phyloP scores from a whole-genome alignment of 2,888 invertebrate genomes.

The Ichneumoninae sp. region DNA sequence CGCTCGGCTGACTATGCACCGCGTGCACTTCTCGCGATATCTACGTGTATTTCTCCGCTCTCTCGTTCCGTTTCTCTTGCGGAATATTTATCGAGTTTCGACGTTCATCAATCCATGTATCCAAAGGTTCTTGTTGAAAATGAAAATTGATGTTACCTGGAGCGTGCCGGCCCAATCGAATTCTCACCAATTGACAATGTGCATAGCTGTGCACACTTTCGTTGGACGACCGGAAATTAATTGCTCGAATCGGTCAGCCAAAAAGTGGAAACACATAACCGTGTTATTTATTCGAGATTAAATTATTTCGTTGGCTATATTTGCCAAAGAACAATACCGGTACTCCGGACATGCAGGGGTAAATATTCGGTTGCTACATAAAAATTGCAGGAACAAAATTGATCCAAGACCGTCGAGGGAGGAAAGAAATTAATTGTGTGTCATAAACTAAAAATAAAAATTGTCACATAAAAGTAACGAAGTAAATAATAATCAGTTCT shows the following conservation, averaged over 20 bases:
- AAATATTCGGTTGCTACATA: too few relatives aligned
- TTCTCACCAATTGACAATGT: background rate
- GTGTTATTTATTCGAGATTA: too few relatives aligned
- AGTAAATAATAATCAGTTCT: too few relatives aligned
- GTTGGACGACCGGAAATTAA: background rate
- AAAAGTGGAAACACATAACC: background rate
- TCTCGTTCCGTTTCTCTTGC: constrained; percentile 17
- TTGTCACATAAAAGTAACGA: too few relatives aligned
- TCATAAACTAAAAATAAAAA: too few relatives aligned
- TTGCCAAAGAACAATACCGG: too few relatives aligned
- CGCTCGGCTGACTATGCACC: constrained; percentile 11
- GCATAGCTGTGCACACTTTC: background rate
- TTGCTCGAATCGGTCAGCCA: background rate
- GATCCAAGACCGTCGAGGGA: too few relatives aligned
- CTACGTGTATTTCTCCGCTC: background rate
- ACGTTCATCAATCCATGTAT: background rate
- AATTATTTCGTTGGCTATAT: too few relatives aligned
- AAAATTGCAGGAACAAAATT: too few relatives aligned
- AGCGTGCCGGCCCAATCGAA: background rate
- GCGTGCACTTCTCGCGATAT: background rate
- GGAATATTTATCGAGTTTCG: constrained; percentile 27
- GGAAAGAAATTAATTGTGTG: too few relatives aligned
- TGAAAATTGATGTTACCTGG: constrained; percentile 22
- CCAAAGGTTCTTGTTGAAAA: constrained; percentile 7
- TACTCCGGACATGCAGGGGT: too few relatives aligned